Base-by-base conservation (phyloP, 1,140 invertebrate genomes). In the Luehdorfia chinensis region DNA sequence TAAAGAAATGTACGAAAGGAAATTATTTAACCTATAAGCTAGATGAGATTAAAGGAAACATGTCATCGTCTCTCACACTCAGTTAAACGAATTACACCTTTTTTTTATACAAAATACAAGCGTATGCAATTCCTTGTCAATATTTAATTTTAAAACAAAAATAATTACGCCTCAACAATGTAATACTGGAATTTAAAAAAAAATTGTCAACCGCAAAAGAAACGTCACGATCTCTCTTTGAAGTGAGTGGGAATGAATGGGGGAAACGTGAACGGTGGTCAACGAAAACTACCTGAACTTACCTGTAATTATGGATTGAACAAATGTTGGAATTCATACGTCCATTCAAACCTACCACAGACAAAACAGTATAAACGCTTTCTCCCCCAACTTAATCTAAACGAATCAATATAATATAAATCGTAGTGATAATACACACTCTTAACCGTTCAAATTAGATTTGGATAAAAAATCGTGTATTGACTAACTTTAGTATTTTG, bases 181-280 rank as follows among this genome's bases (percentile, higher is more conserved):
- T 77, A 73, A 75, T 75, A 77, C 71, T 77, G 75, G 45, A 60
- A n/a, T n/a, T n/a, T 46, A 36, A 12, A 30, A 57, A 1, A 18
- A 28, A 18, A 31, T 27, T n/a, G n/a, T n/a, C 25, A 27, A n/a
- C 8, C 25, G 8, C 4, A 27, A 27, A 27, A 27, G 3, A n/a
- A 2, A 12, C 12, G 30, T 4, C 6, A 11, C 30, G 12, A 31
- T 12, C 30, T 31, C 12, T 12, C 2, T 1, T 11, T 31, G 30
- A 31, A 31, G 30, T 6, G 6, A 21, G 6, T 21, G 6, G 19
- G 6, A 21, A 21, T n/a, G n/a, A n/a, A n/a, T n/a, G n/a, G n/a
- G n/a, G n/a, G n/a, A n/a, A n/a, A n/a, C n/a, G n/a, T n/a, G n/a
- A n/a, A n/a, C n/a, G n/a, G n/a, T n/a, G n/a, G n/a, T n/a, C n/a